phyloP scores from a whole-genome alignment of 2,797 vertebrate genomes.

The Brachyalestes nurse region DNA sequence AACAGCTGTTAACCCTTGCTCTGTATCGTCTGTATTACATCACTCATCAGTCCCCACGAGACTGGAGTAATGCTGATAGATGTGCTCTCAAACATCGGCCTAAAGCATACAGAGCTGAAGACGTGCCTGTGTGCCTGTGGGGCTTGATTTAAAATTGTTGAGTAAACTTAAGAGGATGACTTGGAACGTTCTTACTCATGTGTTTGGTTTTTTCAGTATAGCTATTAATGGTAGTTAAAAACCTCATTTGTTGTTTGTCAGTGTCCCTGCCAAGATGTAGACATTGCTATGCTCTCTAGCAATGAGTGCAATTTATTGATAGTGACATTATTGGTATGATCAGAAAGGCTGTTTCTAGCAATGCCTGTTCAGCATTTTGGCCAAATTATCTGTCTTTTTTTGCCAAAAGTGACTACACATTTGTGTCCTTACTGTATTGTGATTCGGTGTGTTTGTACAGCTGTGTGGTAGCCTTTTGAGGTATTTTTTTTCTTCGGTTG shows the following conservation, averaged over 20 bases:
- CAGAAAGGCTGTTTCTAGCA: not conserved
- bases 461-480: not conserved
- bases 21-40: constrained; percentile 62
- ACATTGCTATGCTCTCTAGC: not conserved
- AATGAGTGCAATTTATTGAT: not conserved
- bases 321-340: not conserved
- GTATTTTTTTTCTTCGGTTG: not conserved
- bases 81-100: not conserved
- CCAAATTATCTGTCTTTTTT: not conserved
- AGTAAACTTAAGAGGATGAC: not conserved
- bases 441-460: constrained; percentile 8
- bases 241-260: not conserved
- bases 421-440: not conserved
- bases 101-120: not conserved
- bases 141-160: not conserved
- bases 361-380: not conserved
- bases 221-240: not conserved
- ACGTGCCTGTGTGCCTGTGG: not conserved
- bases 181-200: not conserved
- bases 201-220: constrained; percentile 9
- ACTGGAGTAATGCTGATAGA: constrained; percentile 44
- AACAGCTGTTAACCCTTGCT: constrained; percentile 68
- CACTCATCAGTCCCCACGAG: constrained; percentile 65
- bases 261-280: not conserved
- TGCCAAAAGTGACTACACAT: not conserved